These are phyloP conservation scores for Henricia sp. DNA, from an alignment of 53 echinoderm and acorn worm genomes.

Conservation along the genomic window DNA sequence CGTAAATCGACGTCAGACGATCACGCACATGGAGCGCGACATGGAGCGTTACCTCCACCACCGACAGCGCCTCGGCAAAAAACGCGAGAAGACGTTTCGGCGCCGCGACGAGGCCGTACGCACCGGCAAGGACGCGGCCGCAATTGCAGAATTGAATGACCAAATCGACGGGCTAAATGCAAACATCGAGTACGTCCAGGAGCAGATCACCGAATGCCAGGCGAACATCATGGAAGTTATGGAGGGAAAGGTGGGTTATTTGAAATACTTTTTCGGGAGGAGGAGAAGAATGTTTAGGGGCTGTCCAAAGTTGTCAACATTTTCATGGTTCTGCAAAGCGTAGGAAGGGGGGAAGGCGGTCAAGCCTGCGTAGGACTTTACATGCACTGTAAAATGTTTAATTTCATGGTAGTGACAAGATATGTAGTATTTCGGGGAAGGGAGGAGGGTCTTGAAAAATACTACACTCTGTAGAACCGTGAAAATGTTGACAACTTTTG, in stretches of 20 bases:
- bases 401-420: too few species aligned
- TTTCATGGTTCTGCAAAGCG: too few species aligned
- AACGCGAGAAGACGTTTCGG: constrained; percentile 72
- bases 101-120: constrained; percentile 74
- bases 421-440: too few species aligned
- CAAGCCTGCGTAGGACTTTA: too few species aligned
- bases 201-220: constrained; percentile 94
- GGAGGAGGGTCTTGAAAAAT: too few species aligned
- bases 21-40: constrained; percentile 88
- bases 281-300: too few species aligned
- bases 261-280: too few species aligned
- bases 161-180: constrained; percentile 88
- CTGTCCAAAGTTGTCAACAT: too few species aligned
- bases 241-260: constrained; percentile 96
- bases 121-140: constrained; percentile 58
- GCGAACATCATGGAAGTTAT: constrained; percentile 92
- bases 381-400: too few species aligned
- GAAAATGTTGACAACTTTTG: too few species aligned
- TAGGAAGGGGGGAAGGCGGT: too few species aligned
- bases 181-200: constrained; percentile 84
- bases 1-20: constrained; percentile 83
- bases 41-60: constrained; percentile 96
- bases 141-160: constrained; percentile 70
- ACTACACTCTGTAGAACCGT: too few species aligned
- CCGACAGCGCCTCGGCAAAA: constrained; percentile 82